Base-by-base conservation (phyloP, 2,888 invertebrate genomes). In the Prenolepis imparis region DNA sequence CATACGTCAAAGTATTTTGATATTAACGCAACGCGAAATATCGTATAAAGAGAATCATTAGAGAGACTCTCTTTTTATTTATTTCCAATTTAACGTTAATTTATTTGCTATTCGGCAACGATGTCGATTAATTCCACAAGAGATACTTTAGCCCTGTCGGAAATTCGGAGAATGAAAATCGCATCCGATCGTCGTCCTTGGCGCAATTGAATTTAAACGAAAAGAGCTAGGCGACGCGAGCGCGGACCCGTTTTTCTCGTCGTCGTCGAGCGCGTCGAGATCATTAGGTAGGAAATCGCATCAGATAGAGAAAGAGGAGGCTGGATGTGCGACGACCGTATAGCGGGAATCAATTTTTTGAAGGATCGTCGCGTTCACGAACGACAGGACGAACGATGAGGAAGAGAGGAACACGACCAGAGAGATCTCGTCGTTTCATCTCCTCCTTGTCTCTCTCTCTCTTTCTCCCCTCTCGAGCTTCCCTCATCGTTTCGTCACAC, bases 401-500 rank as follows among this genome's bases (percentile, higher is more conserved):
- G 28, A 32, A 52, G 70, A 44, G 55, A 41, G 77, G 28, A 3
- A 68, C 18, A 6, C 44, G 41, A 8, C 9, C 36, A 32, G 59
- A 48, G 55, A 48, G 78, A 77, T 77, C 77, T 67, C 68, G 39
- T 39, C 21, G 59, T 77, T 67, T 77, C 75, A 64, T 57, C 63
- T 68, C 73, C 75, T 75, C 75, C 67, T 73, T 59, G n/a, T 73
- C 68, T 75, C 81, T 48, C 77, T 57, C 28, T 57, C 48, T 70
- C 59, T 77, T 75, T 5, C 72, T 70, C 66, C 80, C 72, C 70
- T 72, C 66, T 83, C 78, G 44, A 72, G 63, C 63, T 74, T 52
- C 55, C 88, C 83, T 86, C 88, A 88, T 86, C 91, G 90, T 93
- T 93, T 94, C 93, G 94, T 94, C 93, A 93, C 94, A 93, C 94